Conservation (phyloP, 2,888 invertebrate species). For the Yponomeuta evonymella region DNA sequence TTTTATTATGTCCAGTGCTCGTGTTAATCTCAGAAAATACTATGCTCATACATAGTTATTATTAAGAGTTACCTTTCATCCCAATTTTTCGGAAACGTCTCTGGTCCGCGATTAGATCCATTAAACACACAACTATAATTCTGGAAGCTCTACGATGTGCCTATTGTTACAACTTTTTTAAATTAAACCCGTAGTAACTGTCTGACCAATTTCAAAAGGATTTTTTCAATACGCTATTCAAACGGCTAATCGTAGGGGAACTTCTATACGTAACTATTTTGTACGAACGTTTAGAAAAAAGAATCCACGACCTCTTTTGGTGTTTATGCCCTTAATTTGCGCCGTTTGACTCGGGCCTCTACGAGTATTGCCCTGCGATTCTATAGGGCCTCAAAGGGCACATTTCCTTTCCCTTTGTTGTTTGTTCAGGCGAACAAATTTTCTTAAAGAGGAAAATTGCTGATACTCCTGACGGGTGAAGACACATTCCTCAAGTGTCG, state of each 20-base stretch:
- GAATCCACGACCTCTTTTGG: conserved; percentile 51
- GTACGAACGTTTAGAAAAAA: conserved; percentile 25
- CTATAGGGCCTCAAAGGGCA: conserved; percentile 31
- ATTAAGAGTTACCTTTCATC: too few species aligned
- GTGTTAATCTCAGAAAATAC: too few species aligned
- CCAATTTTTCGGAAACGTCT: too few species aligned
- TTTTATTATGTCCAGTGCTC: too few species aligned
- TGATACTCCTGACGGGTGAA: conserved; percentile 4
- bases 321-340: conserved; percentile 65
- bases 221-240: not conserved
- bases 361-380: conserved; percentile 1
- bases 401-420: conserved; percentile 50
- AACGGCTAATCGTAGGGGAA: not conserved
- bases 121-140: too few species aligned
- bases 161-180: too few species aligned
- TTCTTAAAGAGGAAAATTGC: conserved; percentile 31
- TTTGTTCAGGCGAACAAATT: conserved; percentile 44
- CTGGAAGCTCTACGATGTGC: too few species aligned
- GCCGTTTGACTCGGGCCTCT: conserved; percentile 23
- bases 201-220: too few species aligned
- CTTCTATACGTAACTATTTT: not conserved
- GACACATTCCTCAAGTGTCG: conserved; percentile 10
- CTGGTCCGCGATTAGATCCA: too few species aligned
- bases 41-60: too few species aligned
- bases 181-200: too few species aligned